phyloP scores from a whole-genome alignment of 2,113 vertebrate genomes.

The Pelusios castaneus region DNA sequence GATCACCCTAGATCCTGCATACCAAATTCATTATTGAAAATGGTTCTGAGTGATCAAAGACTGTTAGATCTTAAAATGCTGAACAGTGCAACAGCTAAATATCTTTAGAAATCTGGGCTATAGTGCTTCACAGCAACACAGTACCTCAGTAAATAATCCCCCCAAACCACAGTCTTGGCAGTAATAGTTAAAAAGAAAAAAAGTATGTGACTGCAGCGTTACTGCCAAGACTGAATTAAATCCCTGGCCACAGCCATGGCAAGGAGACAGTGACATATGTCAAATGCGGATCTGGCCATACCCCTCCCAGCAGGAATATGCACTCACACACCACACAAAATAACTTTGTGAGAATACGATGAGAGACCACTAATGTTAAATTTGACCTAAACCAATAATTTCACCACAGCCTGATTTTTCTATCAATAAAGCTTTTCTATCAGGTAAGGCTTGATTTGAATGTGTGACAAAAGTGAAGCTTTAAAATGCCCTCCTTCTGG shows the following conservation, averaged over 20 bases:
- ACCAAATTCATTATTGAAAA: not conserved
- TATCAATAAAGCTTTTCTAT: not conserved
- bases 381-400: not conserved
- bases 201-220: fast-evolving
- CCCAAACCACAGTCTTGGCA: not conserved
- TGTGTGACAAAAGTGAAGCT: not conserved
- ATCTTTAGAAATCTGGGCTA: not conserved
- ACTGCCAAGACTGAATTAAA: not conserved
- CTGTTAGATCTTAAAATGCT: not conserved
- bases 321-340: not conserved
- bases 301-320: not conserved
- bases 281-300: not conserved
- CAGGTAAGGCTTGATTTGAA: not conserved
- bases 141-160: not conserved
- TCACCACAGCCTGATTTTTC: not conserved
- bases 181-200: not conserved
- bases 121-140: not conserved
- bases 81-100: not conserved
- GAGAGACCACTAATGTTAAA: not conserved
- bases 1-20: not conserved
- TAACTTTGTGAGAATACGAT: not conserved
- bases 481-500: not conserved
- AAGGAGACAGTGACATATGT: not conserved
- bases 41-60: not conserved
- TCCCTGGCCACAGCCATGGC: not conserved